These are phyloP conservation scores for Pluvialis apricaria DNA, from an alignment of 2,113 vertebrate species.

Conservation along the genomic window DNA sequence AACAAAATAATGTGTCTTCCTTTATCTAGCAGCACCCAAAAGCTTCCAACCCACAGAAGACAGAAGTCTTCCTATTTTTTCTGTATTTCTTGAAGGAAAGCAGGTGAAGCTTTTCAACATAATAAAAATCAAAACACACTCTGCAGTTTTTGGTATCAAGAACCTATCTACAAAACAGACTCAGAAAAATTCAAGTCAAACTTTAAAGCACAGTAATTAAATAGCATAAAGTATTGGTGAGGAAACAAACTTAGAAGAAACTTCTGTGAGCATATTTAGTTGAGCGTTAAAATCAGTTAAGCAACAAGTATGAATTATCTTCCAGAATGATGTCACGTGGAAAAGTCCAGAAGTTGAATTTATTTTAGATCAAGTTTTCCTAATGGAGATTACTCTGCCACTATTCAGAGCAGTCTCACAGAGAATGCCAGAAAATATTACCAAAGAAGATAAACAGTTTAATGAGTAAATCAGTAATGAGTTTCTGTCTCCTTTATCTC, in stretches of 20 bases:
- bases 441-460: neutral
- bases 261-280: neutral
- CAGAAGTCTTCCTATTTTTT: neutral
- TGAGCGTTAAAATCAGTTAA: neutral
- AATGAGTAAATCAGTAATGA: neutral
- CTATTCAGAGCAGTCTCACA: neutral
- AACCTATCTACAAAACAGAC: neutral
- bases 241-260: neutral
- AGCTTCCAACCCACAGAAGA: neutral
- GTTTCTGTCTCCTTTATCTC: neutral
- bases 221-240: neutral
- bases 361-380: neutral
- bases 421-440: neutral
- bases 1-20: neutral
- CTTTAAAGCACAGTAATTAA: neutral
- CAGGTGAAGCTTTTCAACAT: neutral
- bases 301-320: neutral
- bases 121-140: neutral
- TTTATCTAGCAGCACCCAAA: neutral
- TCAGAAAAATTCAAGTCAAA: neutral
- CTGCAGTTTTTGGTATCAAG: neutral
- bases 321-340: rapidly evolving
- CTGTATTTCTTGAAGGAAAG: neutral
- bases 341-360: neutral
- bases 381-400: neutral